Evolutionary conservation across 2,888 invertebrate genomes (phyloP), one percentile per base, ranked within the genome.

Genomic region (Rhogogaster chlorosoma): DNA sequence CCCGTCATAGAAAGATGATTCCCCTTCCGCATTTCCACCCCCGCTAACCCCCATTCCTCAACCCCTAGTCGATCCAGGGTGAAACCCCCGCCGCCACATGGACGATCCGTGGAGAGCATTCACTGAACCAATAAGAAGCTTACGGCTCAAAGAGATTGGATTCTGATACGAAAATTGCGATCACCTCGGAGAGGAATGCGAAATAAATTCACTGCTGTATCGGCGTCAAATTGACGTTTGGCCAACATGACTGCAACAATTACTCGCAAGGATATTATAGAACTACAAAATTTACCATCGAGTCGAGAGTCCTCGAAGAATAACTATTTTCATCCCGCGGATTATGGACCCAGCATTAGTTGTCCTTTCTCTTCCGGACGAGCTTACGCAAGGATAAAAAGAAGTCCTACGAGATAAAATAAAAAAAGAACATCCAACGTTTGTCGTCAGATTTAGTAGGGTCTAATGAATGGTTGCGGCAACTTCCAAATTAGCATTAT

Each of bases 131-230:
- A 87, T 88, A 86, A 87, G 87, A 86, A 84, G 87, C 85, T 87
- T 80, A 87, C 85, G 86, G 78, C 80, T 86, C 86, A 84, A 83
- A 85, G 86, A 86, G 86, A 87, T 88, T 87, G 88, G 87, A 87
- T 86, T 86, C 86, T 86, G 87, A 87, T 88, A 86, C 86, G 86
- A 85, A 87, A 87, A 85, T 86, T 88, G 85, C 87, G 83, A 78
- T 78, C 78, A 78, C 57, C 57, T 78, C n/a, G 36, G 32, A 12
- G 10, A 78, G 22, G 57, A 78, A 78, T 78, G 32, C 57, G 78
- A 57, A 57, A 57, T 78, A 57, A 78, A 78, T 78, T 78, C 32
- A 29, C 57, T 53, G 26, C 49, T 78, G 32, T 78, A 78, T 38
- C 53, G 32, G 57, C 57, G 45, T 78, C 53, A 78, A 78, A 57